Base-by-base conservation (phyloP, 2,888 invertebrate genomes). In the Dasypolia templi region DNA sequence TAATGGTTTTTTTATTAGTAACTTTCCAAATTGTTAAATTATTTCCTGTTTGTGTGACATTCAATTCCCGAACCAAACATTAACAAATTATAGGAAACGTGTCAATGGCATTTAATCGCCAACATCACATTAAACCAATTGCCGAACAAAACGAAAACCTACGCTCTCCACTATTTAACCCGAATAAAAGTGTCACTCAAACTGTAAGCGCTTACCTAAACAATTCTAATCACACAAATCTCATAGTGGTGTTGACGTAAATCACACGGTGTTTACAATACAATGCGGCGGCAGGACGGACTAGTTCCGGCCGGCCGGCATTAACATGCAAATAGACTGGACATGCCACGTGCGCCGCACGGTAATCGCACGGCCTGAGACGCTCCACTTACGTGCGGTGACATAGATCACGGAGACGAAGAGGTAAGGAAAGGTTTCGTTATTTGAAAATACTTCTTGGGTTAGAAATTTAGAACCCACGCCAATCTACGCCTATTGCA, bases 321-420 rank as follows among this genome's bases (percentile, higher is more conserved):
- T 89, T 89, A 84, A 77, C 87, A 90, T 90, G 89, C 86, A 88
- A 89, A 90, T 89, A 84, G 77, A 77, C 79, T 32, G 83, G 83
- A 85, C 88, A 86, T 81, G 79, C 86, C 81, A 84, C 85, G 84
- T 81, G 86, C 75, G 22, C 68, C 72, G 80, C 82, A 81, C 67
- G 72, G 64, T 77, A 77, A 85, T 82, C 80, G 72, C 65, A 72
- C 55, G 75, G 76, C 77, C 66, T 84, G 74, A 73, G 77, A 72
- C 62, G 74, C 74, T 79, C 75, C 68, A 79, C 71, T 82, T 84
- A 81, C 55, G 72, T 26, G 59, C 32, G 46, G 51, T 67, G 75
- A 81, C 66, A 85, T 75, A 75, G 63, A 84, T 77, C 72, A 63
- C 62, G 4, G 32, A 62, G 35, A 17, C 7, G 19, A 22, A 55